phyloP scores from a whole-genome alignment of 2,888 invertebrate species.

The Yponomeuta cagnagella region DNA sequence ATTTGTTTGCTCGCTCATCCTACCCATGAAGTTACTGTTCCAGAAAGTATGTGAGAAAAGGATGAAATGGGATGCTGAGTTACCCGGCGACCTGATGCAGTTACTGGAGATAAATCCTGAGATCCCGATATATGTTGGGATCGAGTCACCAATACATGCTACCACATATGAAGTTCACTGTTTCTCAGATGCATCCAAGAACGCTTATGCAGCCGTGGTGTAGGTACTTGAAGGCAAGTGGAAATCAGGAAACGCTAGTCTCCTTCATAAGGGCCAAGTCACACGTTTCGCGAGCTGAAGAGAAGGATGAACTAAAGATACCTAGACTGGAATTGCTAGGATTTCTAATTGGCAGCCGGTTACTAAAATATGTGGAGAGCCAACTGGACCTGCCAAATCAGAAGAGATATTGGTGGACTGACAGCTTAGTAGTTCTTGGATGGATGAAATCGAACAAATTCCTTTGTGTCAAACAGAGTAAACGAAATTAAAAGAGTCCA shows the following conservation, averaged over 20 bases:
- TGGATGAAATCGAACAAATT: conserved; percentile 21
- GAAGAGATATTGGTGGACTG: background rate
- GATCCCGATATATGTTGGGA: background rate
- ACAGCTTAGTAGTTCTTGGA: background rate
- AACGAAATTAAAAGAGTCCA: conserved; percentile 19
- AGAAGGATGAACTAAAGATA: too few relatives aligned
- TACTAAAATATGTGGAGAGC: background rate
- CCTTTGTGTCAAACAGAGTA: conserved; percentile 21
- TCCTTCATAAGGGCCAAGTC: too few relatives aligned
- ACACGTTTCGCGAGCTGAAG: too few relatives aligned
- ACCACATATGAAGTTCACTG: conserved; percentile 14
- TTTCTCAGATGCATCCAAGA: conserved; percentile 17
- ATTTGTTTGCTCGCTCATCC: conserved; percentile 1
- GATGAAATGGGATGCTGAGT: conserved; percentile 17
- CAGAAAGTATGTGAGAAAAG: conserved; percentile 13
- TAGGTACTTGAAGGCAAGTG: background rate
- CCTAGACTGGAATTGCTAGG: too few relatives aligned
- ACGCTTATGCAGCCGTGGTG: conserved; percentile 14
- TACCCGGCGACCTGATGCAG: background rate
- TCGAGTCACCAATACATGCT: too few relatives aligned
- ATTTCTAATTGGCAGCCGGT: too few relatives aligned
- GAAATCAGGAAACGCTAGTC: too few relatives aligned
- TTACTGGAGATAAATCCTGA: background rate
- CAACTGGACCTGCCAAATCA: conserved; percentile 2
- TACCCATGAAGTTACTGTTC: conserved; percentile 18